Evolutionary conservation across 1,140 invertebrate species (phyloP).

Genomic region (Caenorhabditis briggsae): DNA sequence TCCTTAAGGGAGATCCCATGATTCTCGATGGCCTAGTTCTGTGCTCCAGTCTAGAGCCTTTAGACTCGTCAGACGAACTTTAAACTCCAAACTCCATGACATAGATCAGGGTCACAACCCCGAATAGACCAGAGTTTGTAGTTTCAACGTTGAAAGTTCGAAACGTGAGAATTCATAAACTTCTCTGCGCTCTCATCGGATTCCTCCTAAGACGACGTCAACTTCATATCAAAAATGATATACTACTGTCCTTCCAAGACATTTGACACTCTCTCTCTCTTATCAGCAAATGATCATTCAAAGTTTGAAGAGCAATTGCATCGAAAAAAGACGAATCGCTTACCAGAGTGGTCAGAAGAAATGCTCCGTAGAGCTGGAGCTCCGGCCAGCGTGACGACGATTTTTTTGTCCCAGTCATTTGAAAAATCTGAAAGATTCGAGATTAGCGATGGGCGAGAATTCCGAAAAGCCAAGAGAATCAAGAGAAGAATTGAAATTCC

Average conservation of each 20-base stretch:
- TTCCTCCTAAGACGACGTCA: slow-evolving; percentile 1
- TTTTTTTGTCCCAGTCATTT: not conserved
- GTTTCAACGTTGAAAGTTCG: not conserved
- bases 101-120: not conserved
- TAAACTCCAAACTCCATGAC: no score
- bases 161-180: slow-evolving; percentile 5
- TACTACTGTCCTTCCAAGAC: not conserved
- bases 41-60: no score
- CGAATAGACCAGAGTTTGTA: not conserved
- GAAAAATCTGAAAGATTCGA: not conserved
- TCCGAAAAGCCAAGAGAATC: not conserved
- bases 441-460: not conserved
- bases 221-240: slow-evolving; percentile 5
- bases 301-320: slow-evolving; percentile 12
- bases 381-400: not conserved
- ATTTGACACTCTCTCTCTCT: not conserved
- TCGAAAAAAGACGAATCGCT: not conserved
- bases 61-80: no score
- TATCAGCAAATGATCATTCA: slow-evolving; percentile 42
- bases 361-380: not conserved
- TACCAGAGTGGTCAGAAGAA: slow-evolving; percentile 21
- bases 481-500: not conserved
- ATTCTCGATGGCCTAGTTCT: no score
- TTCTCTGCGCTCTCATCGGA: no score
- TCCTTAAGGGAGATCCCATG: no score